A percentile compares a stretch with the other conserved stretches of the same genome.
Evolutionary conservation across 2,888 invertebrate genomes (phyloP).

Genomic region (Noctua janthe): DNA sequence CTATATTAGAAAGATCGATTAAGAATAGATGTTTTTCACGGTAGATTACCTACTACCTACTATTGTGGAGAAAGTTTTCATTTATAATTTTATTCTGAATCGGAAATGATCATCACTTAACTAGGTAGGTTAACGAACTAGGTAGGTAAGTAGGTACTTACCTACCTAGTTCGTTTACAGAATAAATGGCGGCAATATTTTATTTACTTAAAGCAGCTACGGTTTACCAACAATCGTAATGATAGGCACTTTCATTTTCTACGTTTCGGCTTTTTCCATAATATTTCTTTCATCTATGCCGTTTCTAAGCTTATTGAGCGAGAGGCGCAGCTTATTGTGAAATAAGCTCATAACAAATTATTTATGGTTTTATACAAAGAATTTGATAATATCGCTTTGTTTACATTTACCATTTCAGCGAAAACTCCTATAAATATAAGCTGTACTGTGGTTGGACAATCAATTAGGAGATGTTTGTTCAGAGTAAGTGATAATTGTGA

Average conservation of each 20-base stretch:
- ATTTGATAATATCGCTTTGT: neutral
- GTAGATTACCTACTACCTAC: neutral
- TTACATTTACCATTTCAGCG: neutral
- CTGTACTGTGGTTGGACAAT: neutral
- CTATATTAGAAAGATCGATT: neutral
- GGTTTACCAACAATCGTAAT: neutral
- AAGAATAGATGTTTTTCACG: neutral
- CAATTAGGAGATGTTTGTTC: slow-evolving; percentile 24
- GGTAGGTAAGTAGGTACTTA: too few species aligned
- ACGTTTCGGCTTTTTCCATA: neutral
- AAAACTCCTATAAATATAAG: neutral
- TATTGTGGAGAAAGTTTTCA: slow-evolving; percentile 11
- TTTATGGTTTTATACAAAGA: too few species aligned
- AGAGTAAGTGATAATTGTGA: slow-evolving; percentile 37
- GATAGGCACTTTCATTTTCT: slow-evolving; percentile 13
- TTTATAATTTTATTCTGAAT: neutral
- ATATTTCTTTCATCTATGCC: neutral
- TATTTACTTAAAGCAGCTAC: neutral
- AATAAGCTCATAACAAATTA: neutral
- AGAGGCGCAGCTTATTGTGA: neutral
- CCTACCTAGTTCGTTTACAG: neutral
- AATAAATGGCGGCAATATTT: slow-evolving; percentile 20
- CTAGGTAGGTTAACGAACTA: too few species aligned
- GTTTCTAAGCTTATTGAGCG: neutral
- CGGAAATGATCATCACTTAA: neutral